phyloP scores from a whole-genome alignment of 2,797 vertebrate species.

The Alectoris magna region DNA sequence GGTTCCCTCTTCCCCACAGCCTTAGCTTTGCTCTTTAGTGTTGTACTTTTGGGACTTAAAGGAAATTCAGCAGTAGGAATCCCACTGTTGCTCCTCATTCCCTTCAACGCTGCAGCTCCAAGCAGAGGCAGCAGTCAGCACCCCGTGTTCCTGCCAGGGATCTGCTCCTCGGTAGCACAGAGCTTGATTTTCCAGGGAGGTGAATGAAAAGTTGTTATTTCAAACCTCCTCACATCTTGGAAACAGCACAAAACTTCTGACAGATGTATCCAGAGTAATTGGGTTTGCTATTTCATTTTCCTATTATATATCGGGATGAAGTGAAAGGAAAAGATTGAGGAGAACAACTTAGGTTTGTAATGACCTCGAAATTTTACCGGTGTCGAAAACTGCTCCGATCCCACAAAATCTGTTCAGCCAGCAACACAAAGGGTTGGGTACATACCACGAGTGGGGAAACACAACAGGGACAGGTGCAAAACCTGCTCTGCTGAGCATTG shows the following conservation, averaged over 20 bases:
- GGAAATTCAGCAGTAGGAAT: not conserved
- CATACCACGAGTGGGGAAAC: not conserved
- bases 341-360: not conserved
- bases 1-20: not conserved
- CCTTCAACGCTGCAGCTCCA: not conserved
- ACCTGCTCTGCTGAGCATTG: rapidly evolving
- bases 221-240: not conserved
- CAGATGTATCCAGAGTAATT: not conserved
- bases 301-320: not conserved
- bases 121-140: not conserved
- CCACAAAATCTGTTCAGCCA: not conserved
- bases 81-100: not conserved
- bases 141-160: not conserved
- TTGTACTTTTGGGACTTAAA: not conserved
- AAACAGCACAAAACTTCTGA: not conserved
- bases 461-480: not conserved
- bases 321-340: not conserved
- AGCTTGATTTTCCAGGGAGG: not conserved
- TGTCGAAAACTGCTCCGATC: not conserved
- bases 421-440: not conserved
- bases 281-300: not conserved
- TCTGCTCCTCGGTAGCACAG: rapidly evolving
- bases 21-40: not conserved
- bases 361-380: not conserved
- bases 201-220: not conserved